Conservation (phyloP, 2,888 invertebrate genomes). For the Iphiclides podalirius region DNA sequence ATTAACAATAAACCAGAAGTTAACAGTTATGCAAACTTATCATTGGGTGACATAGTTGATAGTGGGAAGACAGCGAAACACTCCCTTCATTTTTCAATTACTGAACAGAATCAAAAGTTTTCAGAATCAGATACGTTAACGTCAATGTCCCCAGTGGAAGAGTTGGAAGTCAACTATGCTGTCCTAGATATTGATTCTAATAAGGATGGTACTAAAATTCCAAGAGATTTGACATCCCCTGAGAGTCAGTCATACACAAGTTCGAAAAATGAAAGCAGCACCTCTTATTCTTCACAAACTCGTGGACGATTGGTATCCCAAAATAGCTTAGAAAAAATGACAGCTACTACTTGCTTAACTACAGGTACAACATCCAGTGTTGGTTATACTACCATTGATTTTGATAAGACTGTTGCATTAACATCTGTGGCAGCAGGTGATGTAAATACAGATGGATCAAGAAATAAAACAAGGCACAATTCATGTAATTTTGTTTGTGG, state of each 20-base stretch:
- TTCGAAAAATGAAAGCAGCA: slow-evolving; percentile 54
- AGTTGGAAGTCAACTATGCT: slow-evolving; percentile 85
- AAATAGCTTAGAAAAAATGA: slow-evolving; percentile 51
- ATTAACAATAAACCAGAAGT: slow-evolving; percentile 52
- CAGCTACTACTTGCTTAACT: slow-evolving; percentile 31
- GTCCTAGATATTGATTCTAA: slow-evolving; percentile 86
- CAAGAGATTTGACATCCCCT: slow-evolving; percentile 49
- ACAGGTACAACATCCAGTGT: slow-evolving; percentile 82
- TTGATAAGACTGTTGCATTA: slow-evolving; percentile 94
- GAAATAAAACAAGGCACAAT: slow-evolving; percentile 91
- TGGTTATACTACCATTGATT: slow-evolving; percentile 95
- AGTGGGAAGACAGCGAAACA: slow-evolving; percentile 49
- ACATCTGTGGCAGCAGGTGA: slow-evolving; percentile 88
- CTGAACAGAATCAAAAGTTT: slow-evolving; percentile 56
- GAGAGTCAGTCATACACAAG: slow-evolving; percentile 55
- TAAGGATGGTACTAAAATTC: slow-evolving; percentile 51
- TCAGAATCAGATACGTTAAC: slow-evolving; percentile 69
- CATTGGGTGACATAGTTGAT: slow-evolving; percentile 58
- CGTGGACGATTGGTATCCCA: slow-evolving; percentile 57
- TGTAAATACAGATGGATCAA: slow-evolving; percentile 84
- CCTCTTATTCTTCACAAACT: slow-evolving; percentile 51
- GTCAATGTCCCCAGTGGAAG: slow-evolving; percentile 65
- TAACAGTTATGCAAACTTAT: slow-evolving; percentile 67
- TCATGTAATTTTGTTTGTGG: slow-evolving; percentile 82
- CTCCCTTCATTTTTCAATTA: slow-evolving; percentile 38